These are phyloP conservation scores for Stomatorhinus walkeri DNA, from an alignment of 2,797 vertebrate genomes.

Conservation along the genomic window DNA sequence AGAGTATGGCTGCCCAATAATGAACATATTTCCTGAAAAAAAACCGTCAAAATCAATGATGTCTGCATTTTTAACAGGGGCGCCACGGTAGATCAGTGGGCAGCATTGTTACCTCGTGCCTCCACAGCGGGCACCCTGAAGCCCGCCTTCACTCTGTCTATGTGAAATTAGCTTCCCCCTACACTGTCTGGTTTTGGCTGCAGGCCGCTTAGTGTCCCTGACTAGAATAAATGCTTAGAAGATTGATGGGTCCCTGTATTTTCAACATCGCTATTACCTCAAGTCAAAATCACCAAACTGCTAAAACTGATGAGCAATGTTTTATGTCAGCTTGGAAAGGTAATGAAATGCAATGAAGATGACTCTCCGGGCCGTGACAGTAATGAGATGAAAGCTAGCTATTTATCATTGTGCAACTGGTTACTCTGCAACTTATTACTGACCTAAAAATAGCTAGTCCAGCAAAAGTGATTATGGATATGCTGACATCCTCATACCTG, in stretches of 20 bases:
- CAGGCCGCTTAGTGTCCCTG: background rate
- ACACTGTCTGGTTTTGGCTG: background rate
- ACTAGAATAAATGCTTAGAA: background rate
- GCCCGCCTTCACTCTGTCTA: background rate
- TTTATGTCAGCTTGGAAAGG: background rate
- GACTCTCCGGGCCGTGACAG: background rate
- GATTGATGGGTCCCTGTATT: background rate
- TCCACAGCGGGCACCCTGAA: background rate
- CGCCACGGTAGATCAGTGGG: no score
- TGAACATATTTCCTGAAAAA: background rate
- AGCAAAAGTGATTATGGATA: background rate
- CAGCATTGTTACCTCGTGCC: background rate
- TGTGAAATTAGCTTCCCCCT: background rate
- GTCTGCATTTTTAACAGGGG: background rate
- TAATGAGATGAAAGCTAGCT: background rate
- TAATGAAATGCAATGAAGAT: conserved; percentile 6
- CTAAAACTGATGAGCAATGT: conserved; percentile 3
- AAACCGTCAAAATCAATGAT: background rate
- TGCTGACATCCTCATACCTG: background rate
- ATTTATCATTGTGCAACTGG: background rate
- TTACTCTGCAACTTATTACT: background rate
- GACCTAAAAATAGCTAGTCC: background rate
- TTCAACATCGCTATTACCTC: background rate
- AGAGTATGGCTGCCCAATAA: background rate
- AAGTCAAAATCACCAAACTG: background rate